These are phyloP conservation scores for Euproctis similis DNA, from an alignment of 2,888 invertebrate genomes.

Conservation along the genomic window DNA sequence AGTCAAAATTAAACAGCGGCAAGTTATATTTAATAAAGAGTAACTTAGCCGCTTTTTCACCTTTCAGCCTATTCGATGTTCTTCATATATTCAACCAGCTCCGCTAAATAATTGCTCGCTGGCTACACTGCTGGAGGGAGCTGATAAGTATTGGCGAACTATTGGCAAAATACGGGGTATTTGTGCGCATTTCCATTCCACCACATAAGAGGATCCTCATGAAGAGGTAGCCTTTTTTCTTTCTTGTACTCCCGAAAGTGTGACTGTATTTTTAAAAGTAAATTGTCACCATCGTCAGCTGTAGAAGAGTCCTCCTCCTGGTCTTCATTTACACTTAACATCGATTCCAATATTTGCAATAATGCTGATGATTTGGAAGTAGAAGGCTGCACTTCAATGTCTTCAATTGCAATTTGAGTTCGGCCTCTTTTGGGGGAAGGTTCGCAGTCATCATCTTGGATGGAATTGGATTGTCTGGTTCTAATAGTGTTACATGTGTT, in stretches of 20 bases:
- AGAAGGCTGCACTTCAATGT: conserved; percentile 10
- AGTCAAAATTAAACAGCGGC: conserved; percentile 5
- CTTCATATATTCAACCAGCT: conserved; percentile 12
- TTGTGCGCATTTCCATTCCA: conserved; percentile 12
- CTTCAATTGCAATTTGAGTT: conserved; percentile 14
- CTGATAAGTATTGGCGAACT: conserved; percentile 7
- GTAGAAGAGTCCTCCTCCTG: conserved; percentile 14
- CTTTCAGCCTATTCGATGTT: conserved; percentile 9
- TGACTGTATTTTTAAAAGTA: conserved; percentile 8
- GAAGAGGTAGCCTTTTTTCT: conserved; percentile 13
- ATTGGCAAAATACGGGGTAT: neutral
- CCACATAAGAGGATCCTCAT: conserved; percentile 6
- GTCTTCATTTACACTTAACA: conserved; percentile 15
- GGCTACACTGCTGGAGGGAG: conserved; percentile 15
- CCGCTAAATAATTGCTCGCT: conserved; percentile 14
- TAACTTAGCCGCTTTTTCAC: conserved; percentile 12
- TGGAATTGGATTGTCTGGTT: conserved; percentile 13
- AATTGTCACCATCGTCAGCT: conserved; percentile 12
- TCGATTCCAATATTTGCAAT: conserved; percentile 14
- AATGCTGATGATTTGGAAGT: conserved; percentile 14
- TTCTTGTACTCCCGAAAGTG: conserved; percentile 10
- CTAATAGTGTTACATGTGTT: conserved; percentile 14
- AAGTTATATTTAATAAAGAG: conserved; percentile 18
- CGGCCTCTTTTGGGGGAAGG: conserved; percentile 15
- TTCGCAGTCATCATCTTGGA: conserved; percentile 9